Base-by-base conservation (phyloP, 1,140 invertebrate species). In the Thalassaphorura encarpata region DNA sequence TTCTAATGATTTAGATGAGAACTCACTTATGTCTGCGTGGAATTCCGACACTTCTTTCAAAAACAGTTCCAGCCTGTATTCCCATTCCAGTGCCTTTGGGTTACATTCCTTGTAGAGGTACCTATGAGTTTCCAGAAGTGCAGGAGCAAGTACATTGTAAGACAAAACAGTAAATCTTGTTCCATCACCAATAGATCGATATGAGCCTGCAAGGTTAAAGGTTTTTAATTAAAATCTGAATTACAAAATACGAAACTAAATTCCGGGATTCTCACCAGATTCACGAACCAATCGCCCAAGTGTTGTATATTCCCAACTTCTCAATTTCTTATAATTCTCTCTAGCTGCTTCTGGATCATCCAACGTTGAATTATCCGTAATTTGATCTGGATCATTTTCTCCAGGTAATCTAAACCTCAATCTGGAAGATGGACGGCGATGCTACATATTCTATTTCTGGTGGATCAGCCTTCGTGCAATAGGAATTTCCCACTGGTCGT, bases 141-240 rank as follows among this genome's bases (percentile, higher is more conserved):
- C 76, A 72, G 94, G 91, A 0, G 90, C 83, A 29, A 96, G 71
- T 31, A 96, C 82, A 73, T 97, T 96, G 69, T 93, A 96, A 0
- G 82, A 86, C 62, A 90, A 67, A 13, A 81, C 59, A 67, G 60
- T 60, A 66, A 75, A 71, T 6, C 46, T 43, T 23, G 45, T 54
- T 33, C 62, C 62, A 46, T 50, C 54, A 41, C 49, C 57, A n/a
- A 51, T 50, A 13, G 21, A n/a, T n/a, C n/a, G n/a, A n/a, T n/a
- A n/a, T n/a, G n/a, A n/a, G n/a, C n/a, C n/a, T n/a, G n/a, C n/a
- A n/a, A n/a, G n/a, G n/a, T n/a, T n/a, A n/a, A n/a, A n/a, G n/a
- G n/a, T n/a, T n/a, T n/a, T n/a, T n/a, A n/a, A n/a, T n/a, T n/a
- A n/a, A n/a, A n/a, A n/a, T n/a, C n/a, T n/a, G n/a, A n/a, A n/a